Base-by-base conservation (phyloP, 1,140 invertebrate genomes). In the Dinoponera quadriceps region DNA sequence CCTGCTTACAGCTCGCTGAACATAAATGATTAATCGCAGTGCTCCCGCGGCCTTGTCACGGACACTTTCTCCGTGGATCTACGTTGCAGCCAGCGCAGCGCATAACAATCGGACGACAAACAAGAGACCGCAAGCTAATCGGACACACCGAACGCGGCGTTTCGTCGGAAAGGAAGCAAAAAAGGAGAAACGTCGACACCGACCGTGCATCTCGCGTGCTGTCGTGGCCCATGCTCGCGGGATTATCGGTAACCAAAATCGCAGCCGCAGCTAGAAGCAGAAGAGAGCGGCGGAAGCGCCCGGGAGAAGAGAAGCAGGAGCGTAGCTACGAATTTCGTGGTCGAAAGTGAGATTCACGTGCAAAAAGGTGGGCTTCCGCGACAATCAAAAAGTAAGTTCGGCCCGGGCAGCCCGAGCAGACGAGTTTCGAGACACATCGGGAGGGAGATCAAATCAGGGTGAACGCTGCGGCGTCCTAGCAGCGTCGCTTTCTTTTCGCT, bases 51-150 rank as follows among this genome's bases (percentile, higher is more conserved):
- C n/a, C 22, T 48, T 22, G 33, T 60, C 22, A 14, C 11, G 16
- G 13, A 13, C 29, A 66, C 16, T 22, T 18, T 38, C 9, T 20
- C 20, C 55, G n/a, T 62, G 57, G 33, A 62, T 66, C 16, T 54
- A 68, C 16, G 20, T 69, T 27, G 3, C 38, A 44, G 29, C 49
- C 38, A 44, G 29, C 49, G 16, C 51, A 22, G 51, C 33, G 2
- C 65, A 65, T 57, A 73, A 44, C 16, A 63, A 5, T 14, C 20
- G 25, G 29, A 33, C 18, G 13, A 57, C 74, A 54, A 54, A 48
- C 49, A 71, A 80, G 63, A 80, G 55, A 69, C 18, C 75, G 57
- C 54, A 78, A 78, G 63, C 18, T 69, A 55, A 51, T 69, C 60
- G 48, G 27, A 77, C 18, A 49, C 25, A n/a, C 51, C 25, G 14